A percentile compares a stretch with the other conserved stretches of the same genome.
Evolutionary conservation across 1,140 invertebrate species (phyloP).

Genomic region (Cyclargus thomasi): DNA sequence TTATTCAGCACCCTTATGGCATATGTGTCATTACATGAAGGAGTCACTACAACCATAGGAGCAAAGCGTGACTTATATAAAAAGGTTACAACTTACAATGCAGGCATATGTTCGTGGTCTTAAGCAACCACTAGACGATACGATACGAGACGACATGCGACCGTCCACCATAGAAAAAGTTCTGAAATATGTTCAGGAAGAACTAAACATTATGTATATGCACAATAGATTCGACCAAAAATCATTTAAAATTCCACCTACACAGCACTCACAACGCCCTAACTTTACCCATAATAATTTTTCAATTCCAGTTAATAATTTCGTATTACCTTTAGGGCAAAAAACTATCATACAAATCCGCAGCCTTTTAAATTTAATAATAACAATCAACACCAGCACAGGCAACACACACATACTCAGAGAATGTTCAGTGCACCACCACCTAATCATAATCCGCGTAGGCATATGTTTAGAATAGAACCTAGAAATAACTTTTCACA

Average conservation of each 20-base stretch:
- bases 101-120: conserved; percentile 31
- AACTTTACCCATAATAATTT: conserved; percentile 5
- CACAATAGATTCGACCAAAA: conserved; percentile 22
- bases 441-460: conserved; percentile 27
- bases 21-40: conserved; percentile 30
- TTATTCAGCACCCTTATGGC: conserved; percentile 33
- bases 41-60: conserved; percentile 23
- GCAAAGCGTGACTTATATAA: conserved; percentile 28
- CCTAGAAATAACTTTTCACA: conserved; percentile 19
- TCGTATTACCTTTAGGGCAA: conserved; percentile 15
- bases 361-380: conserved; percentile 28
- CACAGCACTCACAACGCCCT: conserved; percentile 10
- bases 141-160: conserved; percentile 29
- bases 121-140: conserved; percentile 32
- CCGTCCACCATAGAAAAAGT: conserved; percentile 25
- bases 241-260: conserved; percentile 14
- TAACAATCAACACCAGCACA: conserved; percentile 21
- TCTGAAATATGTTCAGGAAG: conserved; percentile 31
- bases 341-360: conserved; percentile 21
- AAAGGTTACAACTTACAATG: conserved; percentile 31
- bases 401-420: conserved; percentile 25
- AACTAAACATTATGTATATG: conserved; percentile 28
- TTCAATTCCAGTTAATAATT: neutral
- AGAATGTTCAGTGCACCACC: conserved; percentile 26
- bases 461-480: conserved; percentile 24